Base-by-base conservation (phyloP, 1,140 invertebrate genomes). In the Reticulitermes speratus region DNA sequence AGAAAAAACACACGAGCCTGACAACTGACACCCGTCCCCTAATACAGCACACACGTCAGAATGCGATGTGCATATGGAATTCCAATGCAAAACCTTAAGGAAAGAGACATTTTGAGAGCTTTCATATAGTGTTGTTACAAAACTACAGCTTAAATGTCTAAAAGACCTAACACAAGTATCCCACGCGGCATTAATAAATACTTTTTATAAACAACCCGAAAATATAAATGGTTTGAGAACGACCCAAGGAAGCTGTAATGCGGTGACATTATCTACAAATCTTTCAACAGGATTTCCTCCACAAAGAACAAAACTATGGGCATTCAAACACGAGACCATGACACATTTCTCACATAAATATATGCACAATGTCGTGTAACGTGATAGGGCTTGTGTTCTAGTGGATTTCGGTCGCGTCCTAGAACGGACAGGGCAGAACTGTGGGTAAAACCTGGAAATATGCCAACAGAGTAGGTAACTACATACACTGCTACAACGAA, bases 401-500 rank as follows among this genome's bases (percentile, higher is more conserved):
- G 59, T 2, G 21, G 1, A 19, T 8, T 59, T 14, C 14, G 14
- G 55, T 23, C 14, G 55, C 21, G 55, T 59, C 55, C 55, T 59
- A 59, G 21, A 23, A 59, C 21, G 55, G 55, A 8, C 7, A 23
- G 1, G n/a, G n/a, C 25, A 30, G n/a, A 30, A 30, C 9, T 75
- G n/a, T 30, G 14, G 65, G 14, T 16, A n/a, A 23, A 65, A 6
- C 25, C 25, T 30, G 65, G 65, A 30, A 75, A n/a, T 0, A 75
- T 16, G 8, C 25, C 65, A 75, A 65, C 59, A 25, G 9, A 7
- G 45, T 12, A 65, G 59, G 59, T 65, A 12, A 65, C 59, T 65
- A 19, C 21, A 21, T 65, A 48, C 14, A 9, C 0, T 48, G 45
- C 1, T 21, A 89, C 87, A 88, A 82, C 81, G 87, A 81, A 75